Conservation (phyloP, 2,113 vertebrate genomes). For the Tetrao urogallus region DNA sequence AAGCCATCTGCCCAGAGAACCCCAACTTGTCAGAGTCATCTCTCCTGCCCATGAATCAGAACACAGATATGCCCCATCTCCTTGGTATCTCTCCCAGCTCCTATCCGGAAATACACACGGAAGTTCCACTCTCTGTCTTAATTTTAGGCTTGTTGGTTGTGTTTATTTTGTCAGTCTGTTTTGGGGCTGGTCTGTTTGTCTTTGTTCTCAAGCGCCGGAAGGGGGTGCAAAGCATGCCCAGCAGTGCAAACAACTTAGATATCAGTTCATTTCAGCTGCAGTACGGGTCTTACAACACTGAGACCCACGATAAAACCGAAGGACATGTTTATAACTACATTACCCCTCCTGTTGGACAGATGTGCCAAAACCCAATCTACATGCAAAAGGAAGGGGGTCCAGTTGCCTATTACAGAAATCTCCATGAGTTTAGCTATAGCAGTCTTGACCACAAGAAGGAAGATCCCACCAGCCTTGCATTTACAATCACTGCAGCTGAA, state of each 20-base stretch:
- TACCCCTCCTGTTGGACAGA: constrained; percentile 91
- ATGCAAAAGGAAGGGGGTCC: constrained; percentile 95
- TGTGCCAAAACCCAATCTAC: constrained; percentile 99
- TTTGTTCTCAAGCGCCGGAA: constrained; percentile 96
- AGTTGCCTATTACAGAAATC: constrained; percentile 92
- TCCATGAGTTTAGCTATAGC: constrained; percentile 91
- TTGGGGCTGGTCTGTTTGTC: constrained; percentile 95
- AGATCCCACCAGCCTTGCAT: constrained; percentile 82
- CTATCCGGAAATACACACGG: constrained; percentile 86
- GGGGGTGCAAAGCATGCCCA: constrained; percentile 85
- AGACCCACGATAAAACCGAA: constrained; percentile 87
- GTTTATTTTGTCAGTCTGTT: constrained; percentile 96
- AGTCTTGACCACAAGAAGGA: constrained; percentile 88
- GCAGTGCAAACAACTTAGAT: constrained; percentile 89
- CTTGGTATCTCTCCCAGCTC: constrained; percentile 83
- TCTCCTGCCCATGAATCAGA: constrained; percentile 82
- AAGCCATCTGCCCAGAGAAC: constrained; percentile 92
- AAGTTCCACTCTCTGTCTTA: constrained; percentile 95
- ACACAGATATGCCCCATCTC: constrained; percentile 78
- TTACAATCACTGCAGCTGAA: constrained; percentile 93
- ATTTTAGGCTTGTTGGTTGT: constrained; percentile 96
- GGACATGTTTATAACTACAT: constrained; percentile 96
- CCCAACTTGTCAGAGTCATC: constrained; percentile 81
- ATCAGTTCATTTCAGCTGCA: constrained; percentile 94
- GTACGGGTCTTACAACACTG: constrained; percentile 90